Base-by-base conservation (phyloP, 2,797 vertebrate species). In the Loris lydekkerianus region DNA sequence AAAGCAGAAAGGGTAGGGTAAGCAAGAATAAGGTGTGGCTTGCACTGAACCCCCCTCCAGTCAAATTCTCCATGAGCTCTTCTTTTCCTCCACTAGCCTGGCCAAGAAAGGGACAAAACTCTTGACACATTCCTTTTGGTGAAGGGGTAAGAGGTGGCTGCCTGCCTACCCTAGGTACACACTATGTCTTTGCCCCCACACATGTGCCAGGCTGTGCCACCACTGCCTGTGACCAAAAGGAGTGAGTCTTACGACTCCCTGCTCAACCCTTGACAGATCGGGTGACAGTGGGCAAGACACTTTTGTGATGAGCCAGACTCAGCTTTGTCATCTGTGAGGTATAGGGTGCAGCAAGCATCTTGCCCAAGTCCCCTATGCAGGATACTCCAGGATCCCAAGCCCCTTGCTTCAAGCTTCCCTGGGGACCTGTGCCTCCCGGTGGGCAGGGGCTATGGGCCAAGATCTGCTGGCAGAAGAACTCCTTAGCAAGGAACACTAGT, bases 261-360 rank as follows among this genome's bases (percentile, higher is more conserved):
- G 37, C 37, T 91, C 31, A 8, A 29, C 65, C 43, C 7, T n/a
- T 60, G 27, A 27, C 14, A 86, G 83, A 18, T 75, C 70, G 2
- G 34, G 15, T 60, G 49, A 89, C 27, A 21, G 7, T 81, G 83
- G 72, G 27, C 37, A 61, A 89, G 72, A 61, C 43, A 61, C 56
- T 93, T 92, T 72, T 56, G 37, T 46, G n/a, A 53, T 34, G 11
- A 82, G 46, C 77, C 37, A 88, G 91, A 49, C 76, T 94, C 87
- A 27, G 8, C 34, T 60, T 75, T 88, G 61, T 86, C 61, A 65
- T 83, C 81, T 86, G n/a, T 40, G 53, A 93, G 29, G 8, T 65
- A 14, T 58, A 34, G 17, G 67, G 40, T 43, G 78, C 69, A 89
- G 49, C 49, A n/a, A 72, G 80, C 86, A 76, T 49, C 43, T 82